A percentile compares a stretch with the other conserved stretches of the same genome.
These are phyloP conservation scores for Argya squamiceps DNA, from an alignment of 2,797 vertebrate genomes.

Conservation along the genomic window DNA sequence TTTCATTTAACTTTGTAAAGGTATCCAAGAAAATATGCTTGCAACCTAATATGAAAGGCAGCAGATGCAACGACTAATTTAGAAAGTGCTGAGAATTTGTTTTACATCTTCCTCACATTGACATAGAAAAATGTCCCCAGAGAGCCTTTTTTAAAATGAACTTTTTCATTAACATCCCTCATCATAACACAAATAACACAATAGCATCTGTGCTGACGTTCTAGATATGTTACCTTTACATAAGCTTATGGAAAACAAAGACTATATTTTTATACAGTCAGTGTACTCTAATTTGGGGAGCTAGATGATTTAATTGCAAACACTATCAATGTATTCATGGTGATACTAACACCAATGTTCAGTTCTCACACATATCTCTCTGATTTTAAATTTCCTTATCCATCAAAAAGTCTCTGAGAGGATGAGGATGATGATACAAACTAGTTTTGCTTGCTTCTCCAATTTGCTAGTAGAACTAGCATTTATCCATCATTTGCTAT, in stretches of 20 bases:
- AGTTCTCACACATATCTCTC: neutral
- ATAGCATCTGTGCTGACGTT: neutral
- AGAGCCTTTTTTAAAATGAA: neutral
- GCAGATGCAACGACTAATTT: neutral
- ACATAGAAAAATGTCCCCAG: neutral
- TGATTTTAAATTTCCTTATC: neutral
- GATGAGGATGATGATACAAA: neutral
- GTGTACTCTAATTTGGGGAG: neutral
- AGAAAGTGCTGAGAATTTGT: neutral
- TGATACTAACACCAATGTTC: slow-evolving; percentile 13
- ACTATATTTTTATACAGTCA: neutral
- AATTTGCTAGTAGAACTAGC: neutral
- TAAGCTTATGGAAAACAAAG: neutral
- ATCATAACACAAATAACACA: neutral
- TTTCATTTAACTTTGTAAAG: neutral
- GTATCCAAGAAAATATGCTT: neutral
- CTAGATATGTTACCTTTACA: neutral
- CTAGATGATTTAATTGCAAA: slow-evolving; percentile 51
- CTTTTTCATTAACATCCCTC: neutral
- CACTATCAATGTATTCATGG: slow-evolving; percentile 5
- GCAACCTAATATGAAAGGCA: neutral
- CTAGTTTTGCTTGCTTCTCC: neutral
- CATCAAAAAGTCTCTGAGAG: neutral
- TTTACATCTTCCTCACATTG: neutral
- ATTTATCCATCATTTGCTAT: neutral